Percentiles rank a stretch among this genome's conserved stretches.
Conservation (phyloP, 2,888 invertebrate genomes). For the Heliconius charithonia region DNA sequence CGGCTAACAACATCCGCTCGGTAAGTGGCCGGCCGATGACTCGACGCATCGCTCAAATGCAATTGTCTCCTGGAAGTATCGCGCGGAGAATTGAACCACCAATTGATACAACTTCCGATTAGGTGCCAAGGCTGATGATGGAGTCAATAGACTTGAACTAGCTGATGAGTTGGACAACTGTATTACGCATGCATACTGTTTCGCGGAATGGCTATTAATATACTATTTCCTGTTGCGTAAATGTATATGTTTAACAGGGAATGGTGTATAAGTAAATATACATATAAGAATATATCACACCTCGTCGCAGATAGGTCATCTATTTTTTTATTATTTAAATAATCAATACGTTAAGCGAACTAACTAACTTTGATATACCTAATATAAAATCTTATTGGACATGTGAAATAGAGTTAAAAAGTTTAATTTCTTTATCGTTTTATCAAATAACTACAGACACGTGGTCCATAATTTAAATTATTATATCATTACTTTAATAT, state of each 20-base stretch:
- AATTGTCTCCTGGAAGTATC: constrained; percentile 69
- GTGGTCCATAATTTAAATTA: too few species aligned
- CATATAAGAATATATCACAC: background rate
- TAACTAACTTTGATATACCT: too few species aligned
- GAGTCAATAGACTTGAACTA: constrained; percentile 64
- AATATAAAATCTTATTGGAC: too few species aligned
- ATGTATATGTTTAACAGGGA: background rate
- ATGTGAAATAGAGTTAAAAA: too few species aligned
- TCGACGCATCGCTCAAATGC: constrained; percentile 73
- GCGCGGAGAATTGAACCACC: constrained; percentile 64
- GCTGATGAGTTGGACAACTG: constrained; percentile 32
- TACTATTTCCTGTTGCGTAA: constrained; percentile 20
- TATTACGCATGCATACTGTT: constrained; percentile 26
- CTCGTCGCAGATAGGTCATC: too few species aligned
- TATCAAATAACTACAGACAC: too few species aligned
- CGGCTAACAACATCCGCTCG: constrained; percentile 81
- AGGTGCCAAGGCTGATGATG: constrained; percentile 69
- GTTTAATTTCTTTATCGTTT: too few species aligned
- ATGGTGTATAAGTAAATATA: background rate
- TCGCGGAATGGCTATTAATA: constrained; percentile 9
- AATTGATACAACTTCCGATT: constrained; percentile 77
- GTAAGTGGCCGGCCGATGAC: constrained; percentile 79
- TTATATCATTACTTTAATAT: too few species aligned
- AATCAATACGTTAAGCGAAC: too few species aligned
- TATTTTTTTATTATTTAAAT: too few species aligned